Evolutionary conservation across 2,113 vertebrate genomes (phyloP).

Genomic region (Pollachius pollachius): DNA sequence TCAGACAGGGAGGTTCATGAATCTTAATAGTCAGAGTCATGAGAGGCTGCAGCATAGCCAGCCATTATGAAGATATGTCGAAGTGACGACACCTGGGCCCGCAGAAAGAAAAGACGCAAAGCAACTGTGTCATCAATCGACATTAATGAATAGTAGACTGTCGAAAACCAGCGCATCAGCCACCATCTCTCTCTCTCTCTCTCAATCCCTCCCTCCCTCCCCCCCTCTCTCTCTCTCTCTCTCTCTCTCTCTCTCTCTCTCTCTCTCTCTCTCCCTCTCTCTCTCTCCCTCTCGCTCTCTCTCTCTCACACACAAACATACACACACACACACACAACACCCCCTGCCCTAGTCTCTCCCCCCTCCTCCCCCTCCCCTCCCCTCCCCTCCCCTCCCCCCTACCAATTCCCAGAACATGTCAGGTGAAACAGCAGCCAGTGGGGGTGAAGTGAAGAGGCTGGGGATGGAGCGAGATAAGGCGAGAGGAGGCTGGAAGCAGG

Average conservation of each 20-base stretch:
- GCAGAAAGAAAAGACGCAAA: conserved; percentile 38
- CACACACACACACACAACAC: background rate
- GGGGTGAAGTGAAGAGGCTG: conserved; percentile 44
- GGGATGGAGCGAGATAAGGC: too few relatives aligned
- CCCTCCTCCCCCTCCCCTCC: too few relatives aligned
- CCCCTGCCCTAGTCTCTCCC: too few relatives aligned
- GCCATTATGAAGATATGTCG: conserved; percentile 46
- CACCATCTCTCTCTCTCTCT: conserved; percentile 31
- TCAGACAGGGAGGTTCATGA: conserved; percentile 58
- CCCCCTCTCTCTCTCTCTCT: too few relatives aligned
- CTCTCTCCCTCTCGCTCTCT: too few relatives aligned
- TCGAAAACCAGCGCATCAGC: conserved; percentile 44
- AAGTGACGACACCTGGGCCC: conserved; percentile 42
- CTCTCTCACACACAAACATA: background rate
- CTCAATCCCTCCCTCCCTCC: background rate
- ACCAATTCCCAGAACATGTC: conserved; percentile 33
- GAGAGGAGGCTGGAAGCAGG: conserved; percentile 33
- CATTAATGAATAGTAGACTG: conserved; percentile 39
- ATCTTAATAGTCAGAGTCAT: conserved; percentile 69
- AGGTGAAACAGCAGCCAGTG: conserved; percentile 67
- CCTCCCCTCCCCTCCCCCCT: conserved; percentile 34
- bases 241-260: too few relatives aligned
- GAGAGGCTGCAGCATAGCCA: conserved; percentile 44
- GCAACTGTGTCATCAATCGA: conserved; percentile 23
- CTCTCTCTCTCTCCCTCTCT: too few relatives aligned